A percentile compares a stretch with the other conserved stretches of the same genome.
Evolutionary conservation across 1,140 invertebrate genomes (phyloP).

Genomic region (Magallana ariakensis): DNA sequence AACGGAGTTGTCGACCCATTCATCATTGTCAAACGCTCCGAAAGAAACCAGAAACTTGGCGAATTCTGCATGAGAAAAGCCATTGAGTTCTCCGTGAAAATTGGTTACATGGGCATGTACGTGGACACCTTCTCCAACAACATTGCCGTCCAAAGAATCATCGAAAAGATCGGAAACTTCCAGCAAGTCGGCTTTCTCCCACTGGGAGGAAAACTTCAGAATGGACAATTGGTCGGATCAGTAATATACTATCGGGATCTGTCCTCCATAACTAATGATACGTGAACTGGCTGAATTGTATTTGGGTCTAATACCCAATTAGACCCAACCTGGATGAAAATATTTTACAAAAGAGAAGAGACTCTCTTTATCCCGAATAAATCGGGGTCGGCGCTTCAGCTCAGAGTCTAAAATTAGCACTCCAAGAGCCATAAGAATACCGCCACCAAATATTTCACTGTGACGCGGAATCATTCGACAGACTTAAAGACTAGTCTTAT

Average conservation of each 20-base stretch:
- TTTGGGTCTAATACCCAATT: slow-evolving; percentile 23
- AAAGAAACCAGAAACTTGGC: slow-evolving; percentile 62
- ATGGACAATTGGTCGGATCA: slow-evolving; percentile 61
- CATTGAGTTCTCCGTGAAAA: slow-evolving; percentile 58
- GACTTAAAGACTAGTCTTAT: background rate
- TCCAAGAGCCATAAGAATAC: background rate
- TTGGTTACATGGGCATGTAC: slow-evolving; percentile 68
- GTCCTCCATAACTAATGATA: slow-evolving; percentile 11
- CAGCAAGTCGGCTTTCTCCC: slow-evolving; percentile 66
- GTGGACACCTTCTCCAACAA: slow-evolving; percentile 71
- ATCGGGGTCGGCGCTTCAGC: background rate
- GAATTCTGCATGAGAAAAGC: slow-evolving; percentile 60
- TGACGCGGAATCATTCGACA: background rate
- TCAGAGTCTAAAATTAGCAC: background rate
- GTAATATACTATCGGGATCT: slow-evolving; percentile 67
- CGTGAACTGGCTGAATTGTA: background rate
- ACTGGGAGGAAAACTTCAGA: slow-evolving; percentile 64
- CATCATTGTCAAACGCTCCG: slow-evolving; percentile 62
- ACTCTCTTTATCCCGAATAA: background rate
- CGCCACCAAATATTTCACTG: background rate
- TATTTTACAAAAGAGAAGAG: background rate
- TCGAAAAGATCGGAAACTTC: slow-evolving; percentile 65
- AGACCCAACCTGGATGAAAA: background rate
- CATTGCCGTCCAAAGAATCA: slow-evolving; percentile 62
- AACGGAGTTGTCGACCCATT: slow-evolving; percentile 64